Conservation (phyloP, 2,888 invertebrate species). For the Leptura quadrifasciata region DNA sequence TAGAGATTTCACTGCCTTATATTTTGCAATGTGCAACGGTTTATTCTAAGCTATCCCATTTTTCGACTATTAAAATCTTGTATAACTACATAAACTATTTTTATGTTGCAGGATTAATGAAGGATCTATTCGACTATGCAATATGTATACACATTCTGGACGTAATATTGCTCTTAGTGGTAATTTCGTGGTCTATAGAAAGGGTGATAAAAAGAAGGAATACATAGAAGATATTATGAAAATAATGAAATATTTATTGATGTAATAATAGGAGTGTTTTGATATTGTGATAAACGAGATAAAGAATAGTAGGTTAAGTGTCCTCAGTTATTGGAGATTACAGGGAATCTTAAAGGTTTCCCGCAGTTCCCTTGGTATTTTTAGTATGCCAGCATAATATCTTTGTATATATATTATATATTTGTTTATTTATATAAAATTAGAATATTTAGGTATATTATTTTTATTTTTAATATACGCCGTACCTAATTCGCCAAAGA, state of each 20-base stretch:
- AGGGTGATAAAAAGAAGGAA: conserved; percentile 69
- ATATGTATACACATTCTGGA: conserved; percentile 81
- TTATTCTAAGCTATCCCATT: no score
- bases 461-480: neutral
- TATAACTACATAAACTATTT: neutral
- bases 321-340: conserved; percentile 23
- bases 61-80: conserved; percentile 1
- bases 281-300: conserved; percentile 34
- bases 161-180: conserved; percentile 75
- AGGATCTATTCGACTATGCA: conserved; percentile 81
- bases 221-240: neutral
- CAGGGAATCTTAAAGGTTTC: conserved; percentile 7
- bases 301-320: conserved; percentile 33
- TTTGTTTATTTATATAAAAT: neutral
- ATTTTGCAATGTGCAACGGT: no score
- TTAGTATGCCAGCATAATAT: neutral
- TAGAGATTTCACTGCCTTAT: no score
- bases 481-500: neutral
- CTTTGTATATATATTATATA: neutral
- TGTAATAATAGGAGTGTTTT: conserved; percentile 1
- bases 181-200: conserved; percentile 79
- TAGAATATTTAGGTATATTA: neutral
- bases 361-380: neutral
- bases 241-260: conserved; percentile 20
- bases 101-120: conserved; percentile 78